Base-by-base conservation (phyloP, 2,888 invertebrate genomes). In the Thalpophila matura region DNA sequence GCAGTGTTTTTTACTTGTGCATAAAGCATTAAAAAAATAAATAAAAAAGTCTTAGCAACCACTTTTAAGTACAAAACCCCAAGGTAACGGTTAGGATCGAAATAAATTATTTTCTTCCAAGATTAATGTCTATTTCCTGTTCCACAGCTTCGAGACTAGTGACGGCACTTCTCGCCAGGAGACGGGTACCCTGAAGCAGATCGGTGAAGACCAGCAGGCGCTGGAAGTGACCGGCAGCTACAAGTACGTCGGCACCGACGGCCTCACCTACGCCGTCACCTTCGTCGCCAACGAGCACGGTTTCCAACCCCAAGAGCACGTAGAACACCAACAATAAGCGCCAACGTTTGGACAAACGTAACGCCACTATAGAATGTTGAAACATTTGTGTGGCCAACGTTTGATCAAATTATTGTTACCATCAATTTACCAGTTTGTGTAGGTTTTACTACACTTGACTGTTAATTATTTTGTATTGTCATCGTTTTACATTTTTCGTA, bases 251-350 rank as follows among this genome's bases (percentile, higher is more conserved):
- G 95, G 91, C 4, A 94, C 95, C 38, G 95, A 96, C 77, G 96
- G 96, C 6, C 89, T 94, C 50, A 88, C 92, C 24, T 95, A 96
- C 89, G 91, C 92, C 49, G 91, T 96, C 59, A 94, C 90, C 10
- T 96, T 92, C 90, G 86, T 89, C 51, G 96, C 96, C 16, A 92
- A 96, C 85, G 96, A 96, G 83, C 94, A 96, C 84, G 96, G 96
- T 37, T 96, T 95, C 92, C 95, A 94, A 61, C 94, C 94, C 1
- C 93, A 93, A 60, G 92, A 92, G 73, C 93, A 91, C 31, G 84
- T 93, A 12, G 88, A 89, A 31, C 91, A 91, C 20, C 86, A 85
- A 16, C 83, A 86, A 51, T 59, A 59, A 69, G 29, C 45, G 51
- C 59, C 40, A 67, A 62, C 6, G 14, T 64, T 74, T 56, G 58